phyloP scores from a whole-genome alignment of 2,113 vertebrate species.

The Hoplias malabaricus region DNA sequence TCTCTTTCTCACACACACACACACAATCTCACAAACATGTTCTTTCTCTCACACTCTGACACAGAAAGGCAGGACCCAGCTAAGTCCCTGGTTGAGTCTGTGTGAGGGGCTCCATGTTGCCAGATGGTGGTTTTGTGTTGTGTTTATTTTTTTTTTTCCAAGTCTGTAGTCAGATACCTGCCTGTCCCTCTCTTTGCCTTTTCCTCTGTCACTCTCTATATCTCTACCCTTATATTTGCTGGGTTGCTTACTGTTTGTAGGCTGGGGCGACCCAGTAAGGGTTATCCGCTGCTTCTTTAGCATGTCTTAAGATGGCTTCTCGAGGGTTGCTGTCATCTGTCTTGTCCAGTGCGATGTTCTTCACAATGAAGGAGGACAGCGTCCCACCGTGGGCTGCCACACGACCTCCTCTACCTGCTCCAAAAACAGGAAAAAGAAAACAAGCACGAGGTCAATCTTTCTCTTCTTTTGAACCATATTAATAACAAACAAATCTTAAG shows the following conservation, averaged over 20 bases:
- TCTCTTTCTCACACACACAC: not conserved
- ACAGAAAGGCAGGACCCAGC: slow-evolving; percentile 19
- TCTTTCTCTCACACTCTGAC: not conserved
- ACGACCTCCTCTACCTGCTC: slow-evolving; percentile 88
- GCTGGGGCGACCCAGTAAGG: slow-evolving; percentile 95
- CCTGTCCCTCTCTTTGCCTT: not conserved
- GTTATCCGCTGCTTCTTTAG: slow-evolving; percentile 88
- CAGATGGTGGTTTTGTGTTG: not conserved
- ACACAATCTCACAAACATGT: not conserved
- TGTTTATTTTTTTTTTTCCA: not conserved
- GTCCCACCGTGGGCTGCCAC: slow-evolving; percentile 95
- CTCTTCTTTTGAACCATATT: too few species aligned
- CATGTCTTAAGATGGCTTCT: slow-evolving; percentile 94
- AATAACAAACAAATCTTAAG: too few species aligned
- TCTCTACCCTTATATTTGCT: not conserved
- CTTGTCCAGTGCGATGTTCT: slow-evolving; percentile 97
- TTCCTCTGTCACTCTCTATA: not conserved
- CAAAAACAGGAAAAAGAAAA: not conserved
- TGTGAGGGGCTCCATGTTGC: not conserved
- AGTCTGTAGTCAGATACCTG: not conserved
- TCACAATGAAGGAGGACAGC: slow-evolving; percentile 95
- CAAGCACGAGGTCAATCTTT: too few species aligned
- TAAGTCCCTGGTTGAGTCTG: not conserved
- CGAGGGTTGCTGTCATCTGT: slow-evolving; percentile 94
- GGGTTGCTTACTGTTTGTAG: slow-evolving; percentile 81